Conservation (phyloP, 2,888 invertebrate genomes). For the Aplocera efformata region DNA sequence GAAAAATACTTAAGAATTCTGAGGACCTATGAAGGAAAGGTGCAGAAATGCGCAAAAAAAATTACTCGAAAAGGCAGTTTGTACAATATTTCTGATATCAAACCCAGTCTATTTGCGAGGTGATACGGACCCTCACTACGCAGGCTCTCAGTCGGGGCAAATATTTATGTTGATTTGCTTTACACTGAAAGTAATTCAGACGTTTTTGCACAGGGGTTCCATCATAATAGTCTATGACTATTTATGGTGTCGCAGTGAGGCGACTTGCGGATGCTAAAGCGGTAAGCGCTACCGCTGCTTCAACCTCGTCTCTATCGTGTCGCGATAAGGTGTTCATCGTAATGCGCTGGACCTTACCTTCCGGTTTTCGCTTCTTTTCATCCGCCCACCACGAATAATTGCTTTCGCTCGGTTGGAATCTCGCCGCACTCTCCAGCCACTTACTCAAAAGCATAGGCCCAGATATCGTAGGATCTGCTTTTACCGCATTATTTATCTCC, state of each 20-base stretch:
- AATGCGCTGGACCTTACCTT: conserved; percentile 45
- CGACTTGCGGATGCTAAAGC: conserved; percentile 79
- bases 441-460: conserved; percentile 84
- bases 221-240: too few species aligned
- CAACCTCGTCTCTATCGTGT: conserved; percentile 86
- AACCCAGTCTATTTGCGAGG: too few species aligned
- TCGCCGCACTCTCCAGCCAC: conserved; percentile 88
- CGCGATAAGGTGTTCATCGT: conserved; percentile 47
- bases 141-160: too few species aligned
- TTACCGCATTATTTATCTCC: conserved; percentile 14
- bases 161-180: too few species aligned
- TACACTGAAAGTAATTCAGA: too few species aligned
- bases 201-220: too few species aligned
- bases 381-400: conserved; percentile 85
- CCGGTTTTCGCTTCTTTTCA: conserved; percentile 53
- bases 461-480: conserved; percentile 53
- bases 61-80: too few species aligned
- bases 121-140: too few species aligned
- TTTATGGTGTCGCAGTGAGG: conserved; percentile 39
- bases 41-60: too few species aligned
- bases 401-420: conserved; percentile 86
- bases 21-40: too few species aligned
- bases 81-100: too few species aligned
- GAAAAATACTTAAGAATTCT: too few species aligned
- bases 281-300: conserved; percentile 88